Evolutionary conservation across 2,113 vertebrate species (phyloP).

Genomic region (Plestiodon gilberti): DNA sequence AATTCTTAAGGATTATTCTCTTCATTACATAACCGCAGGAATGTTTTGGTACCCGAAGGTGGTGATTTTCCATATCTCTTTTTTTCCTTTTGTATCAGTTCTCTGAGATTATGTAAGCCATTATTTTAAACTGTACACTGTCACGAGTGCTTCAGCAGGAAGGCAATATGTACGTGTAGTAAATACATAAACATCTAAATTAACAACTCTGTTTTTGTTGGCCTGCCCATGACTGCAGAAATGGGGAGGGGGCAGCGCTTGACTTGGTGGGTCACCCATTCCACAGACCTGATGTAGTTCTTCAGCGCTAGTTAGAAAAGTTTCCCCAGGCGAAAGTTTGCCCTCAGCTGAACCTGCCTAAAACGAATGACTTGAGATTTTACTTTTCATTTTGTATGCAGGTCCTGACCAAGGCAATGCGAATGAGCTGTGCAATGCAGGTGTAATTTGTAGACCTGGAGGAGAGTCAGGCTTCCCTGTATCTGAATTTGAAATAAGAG

Average conservation of each 20-base stretch:
- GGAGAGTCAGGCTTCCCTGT: background rate
- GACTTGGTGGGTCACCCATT: background rate
- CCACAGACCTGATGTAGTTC: background rate
- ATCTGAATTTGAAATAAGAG: constrained; percentile 23
- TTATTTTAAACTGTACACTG: too few relatives aligned
- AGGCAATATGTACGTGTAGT: too few relatives aligned
- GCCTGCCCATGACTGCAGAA: too few relatives aligned
- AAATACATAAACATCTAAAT: too few relatives aligned
- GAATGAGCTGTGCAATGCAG: background rate
- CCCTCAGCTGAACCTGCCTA: constrained; percentile 1
- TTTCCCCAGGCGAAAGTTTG: background rate
- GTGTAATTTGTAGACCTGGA: constrained; percentile 24
- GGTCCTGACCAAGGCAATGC: background rate
- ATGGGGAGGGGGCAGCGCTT: background rate
- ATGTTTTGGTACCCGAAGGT: too few relatives aligned
- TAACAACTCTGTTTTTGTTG: too few relatives aligned
- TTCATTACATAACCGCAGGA: too few relatives aligned
- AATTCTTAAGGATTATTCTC: too few relatives aligned
- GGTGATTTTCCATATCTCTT: too few relatives aligned
- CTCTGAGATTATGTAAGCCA: too few relatives aligned
- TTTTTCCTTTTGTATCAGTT: too few relatives aligned
- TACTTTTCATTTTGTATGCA: constrained; percentile 10
- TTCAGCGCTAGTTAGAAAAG: background rate
- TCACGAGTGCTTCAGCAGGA: too few relatives aligned
- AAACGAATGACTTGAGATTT: background rate